phyloP scores from a whole-genome alignment of 2,888 invertebrate genomes.

The Erynnis tages region DNA sequence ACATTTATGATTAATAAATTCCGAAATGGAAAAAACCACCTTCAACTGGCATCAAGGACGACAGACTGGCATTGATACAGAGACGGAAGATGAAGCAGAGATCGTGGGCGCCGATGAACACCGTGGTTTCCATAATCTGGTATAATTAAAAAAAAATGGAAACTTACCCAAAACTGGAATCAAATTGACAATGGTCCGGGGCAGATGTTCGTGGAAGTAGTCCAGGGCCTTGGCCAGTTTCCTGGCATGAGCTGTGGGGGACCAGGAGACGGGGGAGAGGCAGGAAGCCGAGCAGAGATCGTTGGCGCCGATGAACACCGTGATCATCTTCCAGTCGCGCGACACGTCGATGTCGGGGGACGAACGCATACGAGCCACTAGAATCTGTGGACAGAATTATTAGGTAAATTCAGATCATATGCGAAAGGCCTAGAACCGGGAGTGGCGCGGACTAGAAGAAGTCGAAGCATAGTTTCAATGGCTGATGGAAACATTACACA shows the following conservation, averaged over 20 bases:
- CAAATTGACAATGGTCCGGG: slow-evolving; percentile 86
- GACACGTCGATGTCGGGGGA: slow-evolving; percentile 82
- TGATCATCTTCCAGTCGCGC: slow-evolving; percentile 89
- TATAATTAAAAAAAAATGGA: no score
- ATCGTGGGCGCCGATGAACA: slow-evolving; percentile 89
- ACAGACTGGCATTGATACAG: no score
- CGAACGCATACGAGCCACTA: slow-evolving; percentile 84
- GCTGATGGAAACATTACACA: no score
- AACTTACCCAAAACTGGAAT: slow-evolving; percentile 85
- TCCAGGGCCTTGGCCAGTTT: slow-evolving; percentile 85
- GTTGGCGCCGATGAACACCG: slow-evolving; percentile 88
- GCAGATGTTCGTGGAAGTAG: slow-evolving; percentile 84
- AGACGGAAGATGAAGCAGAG: slow-evolving; percentile 87
- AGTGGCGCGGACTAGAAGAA: no score
- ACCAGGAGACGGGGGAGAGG: slow-evolving; percentile 80
- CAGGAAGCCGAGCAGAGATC: slow-evolving; percentile 89
- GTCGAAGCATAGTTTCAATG: no score
- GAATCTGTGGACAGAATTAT: slow-evolving; percentile 60
- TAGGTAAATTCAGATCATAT: no score
- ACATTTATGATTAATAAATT: no score
- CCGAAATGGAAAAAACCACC: no score
- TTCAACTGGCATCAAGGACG: no score
- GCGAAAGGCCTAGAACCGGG: no score
- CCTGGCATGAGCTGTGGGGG: slow-evolving; percentile 82
- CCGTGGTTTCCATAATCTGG: no score